Evolutionary conservation across 2,113 vertebrate species (phyloP).

Genomic region (Peromyscus polionotus): DNA sequence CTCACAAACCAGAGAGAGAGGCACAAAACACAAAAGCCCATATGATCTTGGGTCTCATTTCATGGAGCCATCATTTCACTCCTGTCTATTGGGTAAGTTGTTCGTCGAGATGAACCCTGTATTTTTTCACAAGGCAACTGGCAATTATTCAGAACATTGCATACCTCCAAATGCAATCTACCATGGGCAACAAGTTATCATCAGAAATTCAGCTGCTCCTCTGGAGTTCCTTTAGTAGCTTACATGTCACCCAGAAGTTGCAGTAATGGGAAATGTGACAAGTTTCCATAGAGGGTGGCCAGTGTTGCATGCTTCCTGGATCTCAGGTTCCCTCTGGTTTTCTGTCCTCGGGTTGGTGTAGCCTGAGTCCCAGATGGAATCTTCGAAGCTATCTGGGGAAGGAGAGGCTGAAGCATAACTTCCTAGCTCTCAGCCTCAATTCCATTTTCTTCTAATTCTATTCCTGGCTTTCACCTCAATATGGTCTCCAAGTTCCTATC

Average conservation of each 20-base stretch:
- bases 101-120: not conserved
- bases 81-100: not conserved
- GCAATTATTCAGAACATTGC: not conserved
- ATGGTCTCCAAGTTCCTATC: not conserved
- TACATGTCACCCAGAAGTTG: not conserved
- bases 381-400: not conserved
- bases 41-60: not conserved
- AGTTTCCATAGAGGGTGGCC: not conserved
- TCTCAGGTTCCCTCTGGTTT: not conserved
- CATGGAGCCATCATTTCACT: not conserved
- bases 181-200: not conserved
- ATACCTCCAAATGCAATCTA: not conserved
- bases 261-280: not conserved
- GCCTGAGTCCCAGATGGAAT: not conserved
- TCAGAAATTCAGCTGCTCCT: not conserved
- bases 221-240: not conserved
- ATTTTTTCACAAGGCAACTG: not conserved
- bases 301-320: not conserved
- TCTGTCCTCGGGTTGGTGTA: not conserved
- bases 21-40: not conserved
- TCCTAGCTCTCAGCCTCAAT: not conserved
- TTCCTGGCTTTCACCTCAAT: not conserved
- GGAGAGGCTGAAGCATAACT: not conserved
- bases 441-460: not conserved
- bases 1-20: not conserved